Evolutionary conservation across 2,113 vertebrate species (phyloP).

Genomic region (Zapus hudsonius): DNA sequence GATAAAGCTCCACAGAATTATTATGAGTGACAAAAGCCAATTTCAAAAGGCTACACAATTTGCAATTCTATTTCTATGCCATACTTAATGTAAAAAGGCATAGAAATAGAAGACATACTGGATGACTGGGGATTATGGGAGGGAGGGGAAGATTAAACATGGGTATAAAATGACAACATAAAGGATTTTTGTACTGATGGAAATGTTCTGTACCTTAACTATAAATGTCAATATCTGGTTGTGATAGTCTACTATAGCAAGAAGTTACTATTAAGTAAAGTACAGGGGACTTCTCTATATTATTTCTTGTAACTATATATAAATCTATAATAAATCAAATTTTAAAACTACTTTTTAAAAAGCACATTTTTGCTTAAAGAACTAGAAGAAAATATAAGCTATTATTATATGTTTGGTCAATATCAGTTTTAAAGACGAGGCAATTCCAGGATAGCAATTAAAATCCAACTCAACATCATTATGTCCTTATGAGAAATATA

Average conservation of each 20-base stretch:
- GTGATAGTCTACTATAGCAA: not conserved
- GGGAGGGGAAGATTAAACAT: not conserved
- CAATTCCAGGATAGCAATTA: conserved; percentile 7
- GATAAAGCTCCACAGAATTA: not conserved
- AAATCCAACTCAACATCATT: conserved; percentile 41
- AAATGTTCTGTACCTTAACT: not conserved
- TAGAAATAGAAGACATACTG: not conserved
- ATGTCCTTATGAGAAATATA: not conserved
- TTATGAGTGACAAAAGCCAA: not conserved
- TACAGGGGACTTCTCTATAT: not conserved
- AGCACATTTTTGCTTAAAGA: conserved; percentile 18
- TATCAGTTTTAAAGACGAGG: conserved; percentile 18
- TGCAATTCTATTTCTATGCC: not conserved
- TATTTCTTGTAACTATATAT: not conserved
- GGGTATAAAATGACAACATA: not conserved
- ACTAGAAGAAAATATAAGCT: not conserved
- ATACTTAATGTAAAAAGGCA: no score
- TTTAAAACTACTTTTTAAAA: not conserved
- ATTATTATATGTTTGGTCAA: conserved; percentile 4
- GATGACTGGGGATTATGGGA: not conserved
- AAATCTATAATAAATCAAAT: not conserved
- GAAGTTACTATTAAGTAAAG: not conserved
- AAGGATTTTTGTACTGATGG: not conserved
- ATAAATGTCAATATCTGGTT: not conserved
- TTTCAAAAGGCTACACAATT: not conserved